Evolutionary conservation across 2,888 invertebrate genomes (phyloP).

Genomic region (Hoplodrina ambigua): DNA sequence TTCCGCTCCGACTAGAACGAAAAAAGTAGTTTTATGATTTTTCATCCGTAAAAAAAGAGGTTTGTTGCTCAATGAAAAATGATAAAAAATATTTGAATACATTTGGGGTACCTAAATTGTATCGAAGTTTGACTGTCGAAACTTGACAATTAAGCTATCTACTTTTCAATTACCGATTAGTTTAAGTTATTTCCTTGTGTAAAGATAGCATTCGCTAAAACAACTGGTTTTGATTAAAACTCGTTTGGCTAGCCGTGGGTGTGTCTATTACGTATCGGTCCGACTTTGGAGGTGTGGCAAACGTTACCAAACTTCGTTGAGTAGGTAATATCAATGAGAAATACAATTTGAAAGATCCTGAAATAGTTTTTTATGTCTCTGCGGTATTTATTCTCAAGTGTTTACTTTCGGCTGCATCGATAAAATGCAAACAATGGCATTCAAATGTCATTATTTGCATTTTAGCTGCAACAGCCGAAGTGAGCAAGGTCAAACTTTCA

Average conservation of each 20-base stretch:
- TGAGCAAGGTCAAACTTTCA: conserved; percentile 36
- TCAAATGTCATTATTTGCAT: conserved; percentile 22
- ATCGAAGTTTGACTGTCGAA: too few relatives aligned
- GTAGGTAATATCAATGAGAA: conserved; percentile 6
- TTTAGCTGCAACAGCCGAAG: background rate
- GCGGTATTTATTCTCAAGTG: background rate
- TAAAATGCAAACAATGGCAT: background rate
- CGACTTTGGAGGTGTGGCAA: conserved; percentile 56
- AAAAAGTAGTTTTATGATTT: too few relatives aligned
- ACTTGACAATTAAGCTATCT: background rate
- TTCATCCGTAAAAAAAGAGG: too few relatives aligned
- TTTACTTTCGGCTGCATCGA: conserved; percentile 14
- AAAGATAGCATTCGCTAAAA: conserved; percentile 14
- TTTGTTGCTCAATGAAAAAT: too few relatives aligned
- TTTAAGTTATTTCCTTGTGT: conserved; percentile 15
- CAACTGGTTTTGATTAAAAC: conserved; percentile 40
- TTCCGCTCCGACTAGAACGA: too few relatives aligned
- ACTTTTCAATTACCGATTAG: conserved; percentile 3
- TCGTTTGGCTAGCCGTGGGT: conserved; percentile 44
- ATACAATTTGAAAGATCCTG: background rate
- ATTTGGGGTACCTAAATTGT: background rate
- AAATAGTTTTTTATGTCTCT: background rate
- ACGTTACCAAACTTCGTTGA: conserved; percentile 7
- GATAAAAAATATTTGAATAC: background rate
- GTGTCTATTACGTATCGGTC: conserved; percentile 47